Percentiles rank a stretch among this genome's conserved stretches.
These are phyloP conservation scores for Miniopterus natalensis DNA, from an alignment of 2,113 vertebrate species.

Conservation along the genomic window DNA sequence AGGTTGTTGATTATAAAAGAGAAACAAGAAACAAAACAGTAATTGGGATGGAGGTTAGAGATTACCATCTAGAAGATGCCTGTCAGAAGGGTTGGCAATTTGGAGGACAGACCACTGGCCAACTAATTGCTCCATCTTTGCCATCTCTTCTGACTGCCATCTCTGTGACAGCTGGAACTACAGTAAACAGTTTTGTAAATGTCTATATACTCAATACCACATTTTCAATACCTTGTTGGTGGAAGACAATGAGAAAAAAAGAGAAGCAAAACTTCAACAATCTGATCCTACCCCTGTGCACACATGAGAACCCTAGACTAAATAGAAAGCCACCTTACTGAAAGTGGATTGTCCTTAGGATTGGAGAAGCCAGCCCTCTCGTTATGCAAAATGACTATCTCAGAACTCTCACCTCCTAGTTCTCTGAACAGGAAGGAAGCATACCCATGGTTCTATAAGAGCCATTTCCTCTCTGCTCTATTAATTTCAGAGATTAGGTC, in stretches of 20 bases:
- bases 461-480: conserved; percentile 89
- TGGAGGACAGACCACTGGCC: neutral
- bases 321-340: conserved; percentile 83
- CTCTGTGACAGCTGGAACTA: neutral
- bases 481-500: conserved; percentile 91
- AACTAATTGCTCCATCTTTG: neutral
- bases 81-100: neutral
- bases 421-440: conserved; percentile 89
- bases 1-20: conserved; percentile 8
- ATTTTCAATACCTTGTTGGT: conserved; percentile 5
- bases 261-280: conserved; percentile 36
- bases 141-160: neutral
- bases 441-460: conserved; percentile 86
- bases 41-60: neutral
- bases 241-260: neutral
- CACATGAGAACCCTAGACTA: conserved; percentile 34
- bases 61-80: neutral
- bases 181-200: neutral
- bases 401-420: conserved; percentile 81
- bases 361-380: conserved; percentile 86
- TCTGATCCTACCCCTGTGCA: conserved; percentile 44
- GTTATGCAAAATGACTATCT: conserved; percentile 89
- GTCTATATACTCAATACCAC: neutral
- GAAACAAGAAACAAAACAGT: neutral
- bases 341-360: conserved; percentile 78